phyloP scores from a whole-genome alignment of 2,113 vertebrate species.

The Microcebus jonahi region DNA sequence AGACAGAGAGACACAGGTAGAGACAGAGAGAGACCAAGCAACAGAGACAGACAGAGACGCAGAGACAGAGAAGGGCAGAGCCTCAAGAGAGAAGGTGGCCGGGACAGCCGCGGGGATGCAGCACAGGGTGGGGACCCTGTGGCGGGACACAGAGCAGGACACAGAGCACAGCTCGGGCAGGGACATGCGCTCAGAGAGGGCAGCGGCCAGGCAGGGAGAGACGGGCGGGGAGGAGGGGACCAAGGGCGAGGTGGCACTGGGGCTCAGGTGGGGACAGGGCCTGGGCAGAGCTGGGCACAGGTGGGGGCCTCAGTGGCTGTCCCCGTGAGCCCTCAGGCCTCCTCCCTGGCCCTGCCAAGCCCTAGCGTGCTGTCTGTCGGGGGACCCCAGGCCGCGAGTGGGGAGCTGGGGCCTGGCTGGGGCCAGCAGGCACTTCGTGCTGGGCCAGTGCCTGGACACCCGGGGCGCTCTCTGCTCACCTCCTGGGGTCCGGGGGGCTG shows the following conservation, averaged over 20 bases:
- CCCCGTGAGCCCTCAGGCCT: not conserved
- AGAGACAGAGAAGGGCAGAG: not conserved
- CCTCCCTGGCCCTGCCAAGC: not conserved
- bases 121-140: not conserved
- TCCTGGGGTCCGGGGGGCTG: not conserved
- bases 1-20: no score
- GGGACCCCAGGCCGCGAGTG: not conserved
- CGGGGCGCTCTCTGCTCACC: not conserved
- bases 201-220: not conserved
- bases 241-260: not conserved
- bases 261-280: not conserved
- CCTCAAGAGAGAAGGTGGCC: no score
- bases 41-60: not conserved
- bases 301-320: not conserved
- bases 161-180: not conserved
- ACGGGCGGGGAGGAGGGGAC: not conserved
- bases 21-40: rapidly evolving
- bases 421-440: not conserved
- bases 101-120: rapidly evolving
- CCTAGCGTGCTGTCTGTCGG: not conserved
- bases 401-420: not conserved
- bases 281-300: not conserved
- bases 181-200: not conserved
- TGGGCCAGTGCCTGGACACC: not conserved
- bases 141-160: not conserved